Base-by-base conservation (phyloP, 2,113 vertebrate genomes). In the Lipotes vexillifer region DNA sequence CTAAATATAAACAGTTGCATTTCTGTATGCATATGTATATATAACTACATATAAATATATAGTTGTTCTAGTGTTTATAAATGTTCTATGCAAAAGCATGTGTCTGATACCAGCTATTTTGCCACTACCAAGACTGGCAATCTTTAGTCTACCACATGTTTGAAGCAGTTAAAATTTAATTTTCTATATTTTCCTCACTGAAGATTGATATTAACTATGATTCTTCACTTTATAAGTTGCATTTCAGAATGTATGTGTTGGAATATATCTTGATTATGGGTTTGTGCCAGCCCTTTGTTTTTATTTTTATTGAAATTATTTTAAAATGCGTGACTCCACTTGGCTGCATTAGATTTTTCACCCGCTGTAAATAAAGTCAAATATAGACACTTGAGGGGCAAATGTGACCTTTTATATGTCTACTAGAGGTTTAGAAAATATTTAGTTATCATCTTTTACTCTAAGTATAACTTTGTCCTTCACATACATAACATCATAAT, bases 281-380 rank as follows among this genome's bases (percentile, higher is more conserved):
- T 94, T 61, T 88, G n/a, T 89, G 21, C 21, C 46, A 66, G 29
- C 6, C 20, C 9, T 94, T 94, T 31, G 87, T 49, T 84, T 78
- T 2, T 84, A 89, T 68, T 85, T 80, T 92, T 68, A 38, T n/a
- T 80, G 69, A 78, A 59, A 72, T 77, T 1, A 57, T 29, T 97
- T 97, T 81, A 96, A 97, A 96, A 68, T 75, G 5, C 13, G 68
- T 97, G 49, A 65, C 74, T 80, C 57, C 88, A 27, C 13, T 88
- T 94, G 77, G 7, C 7, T 87, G 85, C 95, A 74, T 96, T 83
- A 94, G 63, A 38, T 94, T 66, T 97, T 68, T 61, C 21, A 59
- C 78, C 97, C 83, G 69, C 84, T 94, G 44, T 97, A 97, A 97
- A 94, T 97, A 91, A 80, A 98, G 59, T 86, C 94, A 98, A 96